Percentiles rank a stretch among this genome's conserved stretches.
These are phyloP conservation scores for Sarcophaga subvicina DNA, from an alignment of 2,888 invertebrate species.

Conservation along the genomic window DNA sequence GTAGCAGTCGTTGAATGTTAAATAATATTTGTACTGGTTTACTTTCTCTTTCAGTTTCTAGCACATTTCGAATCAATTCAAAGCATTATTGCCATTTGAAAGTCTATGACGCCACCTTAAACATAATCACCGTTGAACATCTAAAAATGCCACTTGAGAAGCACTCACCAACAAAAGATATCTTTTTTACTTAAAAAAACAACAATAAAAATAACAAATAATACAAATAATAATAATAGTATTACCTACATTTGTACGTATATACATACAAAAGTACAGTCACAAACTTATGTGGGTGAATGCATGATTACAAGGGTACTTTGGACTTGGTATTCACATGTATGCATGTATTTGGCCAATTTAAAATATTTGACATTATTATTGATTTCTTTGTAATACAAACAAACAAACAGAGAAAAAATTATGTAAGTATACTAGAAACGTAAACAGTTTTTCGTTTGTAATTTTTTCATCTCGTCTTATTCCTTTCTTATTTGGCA, in stretches of 20 bases:
- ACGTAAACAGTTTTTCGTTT: background rate
- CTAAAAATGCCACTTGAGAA: conserved; percentile 24
- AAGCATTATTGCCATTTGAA: background rate
- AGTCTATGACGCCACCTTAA: conserved; percentile 37
- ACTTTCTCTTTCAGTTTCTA: conserved; percentile 11
- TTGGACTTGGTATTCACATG: background rate
- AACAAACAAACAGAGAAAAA: background rate
- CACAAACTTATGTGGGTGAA: background rate
- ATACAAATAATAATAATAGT: conserved; percentile 28
- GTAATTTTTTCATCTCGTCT: background rate
- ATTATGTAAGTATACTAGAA: no score
- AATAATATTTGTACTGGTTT: conserved; percentile 45
- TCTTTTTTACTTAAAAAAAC: background rate
- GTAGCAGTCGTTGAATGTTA: conserved; percentile 18
- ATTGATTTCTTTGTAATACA: conserved; percentile 8
- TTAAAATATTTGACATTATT: conserved; percentile 13
- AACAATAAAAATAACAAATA: conserved; percentile 26
- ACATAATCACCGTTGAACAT: conserved; percentile 39
- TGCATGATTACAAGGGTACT: background rate
- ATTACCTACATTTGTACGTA: conserved; percentile 26
- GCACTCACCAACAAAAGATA: background rate
- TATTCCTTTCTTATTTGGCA: background rate
- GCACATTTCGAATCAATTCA: background rate
- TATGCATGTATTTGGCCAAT: background rate
- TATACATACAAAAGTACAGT: background rate